Evolutionary conservation across 2,797 vertebrate species (phyloP).

Genomic region (Sebastes oblongus): DNA sequence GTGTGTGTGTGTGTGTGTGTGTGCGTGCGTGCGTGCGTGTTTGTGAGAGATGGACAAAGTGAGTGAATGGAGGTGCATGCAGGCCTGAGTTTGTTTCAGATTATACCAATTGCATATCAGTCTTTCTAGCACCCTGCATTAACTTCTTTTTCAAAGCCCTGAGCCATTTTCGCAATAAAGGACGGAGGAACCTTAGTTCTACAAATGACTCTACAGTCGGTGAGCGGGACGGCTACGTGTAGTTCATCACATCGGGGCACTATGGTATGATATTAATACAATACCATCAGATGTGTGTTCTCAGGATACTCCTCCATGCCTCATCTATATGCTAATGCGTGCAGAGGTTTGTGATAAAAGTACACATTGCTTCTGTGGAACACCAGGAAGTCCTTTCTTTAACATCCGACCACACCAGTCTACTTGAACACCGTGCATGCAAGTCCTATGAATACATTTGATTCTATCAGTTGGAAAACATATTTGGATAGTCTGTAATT

Average conservation of each 20-base stretch:
- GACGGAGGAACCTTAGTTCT: neutral
- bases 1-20: neutral
- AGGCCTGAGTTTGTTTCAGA: constrained; percentile 31
- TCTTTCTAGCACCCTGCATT: constrained; percentile 12
- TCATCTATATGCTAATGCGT: constrained; percentile 64
- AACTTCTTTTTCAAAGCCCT: constrained; percentile 9
- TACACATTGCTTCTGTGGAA: neutral
- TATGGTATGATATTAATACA: constrained; percentile 21
- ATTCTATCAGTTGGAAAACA: neutral
- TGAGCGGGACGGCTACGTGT: neutral
- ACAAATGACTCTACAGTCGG: neutral
- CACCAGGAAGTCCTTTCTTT: neutral
- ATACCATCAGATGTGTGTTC: constrained; percentile 19
- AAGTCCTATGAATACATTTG: neutral
- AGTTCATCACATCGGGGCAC: constrained; percentile 23
- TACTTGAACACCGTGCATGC: neutral
- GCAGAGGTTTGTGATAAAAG: constrained; percentile 35
- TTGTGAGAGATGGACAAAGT: constrained; percentile 11
- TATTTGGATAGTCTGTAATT: neutral
- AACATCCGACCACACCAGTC: neutral
- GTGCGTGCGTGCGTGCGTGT: neutral
- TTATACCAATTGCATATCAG: constrained; percentile 22
- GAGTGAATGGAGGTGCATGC: neutral
- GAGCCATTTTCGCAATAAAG: constrained; percentile 26
- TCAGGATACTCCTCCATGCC: constrained; percentile 23